phyloP scores from a whole-genome alignment of 2,797 vertebrate species.

The Luscinia luscinia region DNA sequence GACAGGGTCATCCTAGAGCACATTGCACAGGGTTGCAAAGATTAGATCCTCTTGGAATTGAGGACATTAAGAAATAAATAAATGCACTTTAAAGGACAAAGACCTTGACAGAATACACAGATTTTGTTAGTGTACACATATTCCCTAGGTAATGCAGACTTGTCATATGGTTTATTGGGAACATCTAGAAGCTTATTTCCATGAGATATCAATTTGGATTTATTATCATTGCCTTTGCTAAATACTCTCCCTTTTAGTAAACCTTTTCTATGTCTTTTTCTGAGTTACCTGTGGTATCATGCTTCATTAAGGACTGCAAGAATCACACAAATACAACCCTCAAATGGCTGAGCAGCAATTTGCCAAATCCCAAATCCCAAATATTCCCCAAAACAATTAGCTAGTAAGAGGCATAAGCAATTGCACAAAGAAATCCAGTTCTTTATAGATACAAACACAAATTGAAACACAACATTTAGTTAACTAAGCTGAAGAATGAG shows the following conservation, averaged over 20 bases:
- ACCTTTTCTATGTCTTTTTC: not conserved
- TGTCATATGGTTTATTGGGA: not conserved
- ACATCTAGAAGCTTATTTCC: not conserved
- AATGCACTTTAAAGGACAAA: not conserved
- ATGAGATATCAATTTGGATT: not conserved
- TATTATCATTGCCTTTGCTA: not conserved
- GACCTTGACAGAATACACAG: not conserved
- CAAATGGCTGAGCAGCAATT: not conserved
- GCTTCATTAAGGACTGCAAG: not conserved
- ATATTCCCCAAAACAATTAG: slow-evolving; percentile 1
- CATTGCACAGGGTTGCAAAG: not conserved
- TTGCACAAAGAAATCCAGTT: not conserved
- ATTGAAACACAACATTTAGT: not conserved
- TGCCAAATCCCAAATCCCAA: slow-evolving; percentile 14
- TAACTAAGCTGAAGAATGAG: not conserved
- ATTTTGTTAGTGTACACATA: not conserved
- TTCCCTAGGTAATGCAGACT: not conserved
- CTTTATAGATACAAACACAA: not conserved
- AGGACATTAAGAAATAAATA: not conserved
- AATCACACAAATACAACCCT: not conserved
- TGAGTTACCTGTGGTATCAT: not conserved
- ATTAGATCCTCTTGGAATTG: not conserved
- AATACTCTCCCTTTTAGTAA: not conserved
- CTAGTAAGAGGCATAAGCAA: not conserved
- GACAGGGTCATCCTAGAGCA: not conserved